Base-by-base conservation (phyloP, 2,113 vertebrate genomes). In the Oryzias javanicus region DNA sequence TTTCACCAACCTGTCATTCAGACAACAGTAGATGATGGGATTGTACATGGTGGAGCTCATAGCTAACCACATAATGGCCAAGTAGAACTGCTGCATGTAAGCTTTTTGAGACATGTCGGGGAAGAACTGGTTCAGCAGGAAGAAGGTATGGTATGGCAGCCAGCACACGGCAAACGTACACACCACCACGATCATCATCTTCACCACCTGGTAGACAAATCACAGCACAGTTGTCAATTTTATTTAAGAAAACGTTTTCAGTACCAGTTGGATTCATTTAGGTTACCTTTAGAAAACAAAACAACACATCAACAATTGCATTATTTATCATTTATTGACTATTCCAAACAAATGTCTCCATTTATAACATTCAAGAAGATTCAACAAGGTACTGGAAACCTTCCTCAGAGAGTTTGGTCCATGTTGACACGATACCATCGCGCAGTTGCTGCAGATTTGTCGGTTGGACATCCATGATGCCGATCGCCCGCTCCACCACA, bases 31-130 rank as follows among this genome's bases (percentile, higher is more conserved):
- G 90, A 99, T 99, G 86, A 99, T 95, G 61, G 97, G 97, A 86
- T 99, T 99, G 92, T 99, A 99, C 97, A 99, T 99, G 66, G 96
- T 99, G 86, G 96, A 99, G 82, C 97, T 99, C 97, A 99, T 99
- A 66, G 96, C 96, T 74, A 98, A 83, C 97, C 97, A 99, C 95
- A 98, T 93, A 87, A 97, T 84, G 18, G 90, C 92, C 86, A 99
- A 84, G 82, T 99, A 99, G 42, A 98, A 85, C 87, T 99, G 97
- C 89, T 99, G 97, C 86, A 95, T 95, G 76, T 92, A 96, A 22
- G 77, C 78, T 46, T 90, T 61, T 64, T 92, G 80, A 76, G 93
- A 95, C 78, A 93, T 89, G 0, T 92, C 79, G 0, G 91, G 92
- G 46, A 91, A 92, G 82, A 95, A 93, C 76, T 94, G 90, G 49